phyloP scores from a whole-genome alignment of 2,888 invertebrate genomes.

The Thymelicus lineola region DNA sequence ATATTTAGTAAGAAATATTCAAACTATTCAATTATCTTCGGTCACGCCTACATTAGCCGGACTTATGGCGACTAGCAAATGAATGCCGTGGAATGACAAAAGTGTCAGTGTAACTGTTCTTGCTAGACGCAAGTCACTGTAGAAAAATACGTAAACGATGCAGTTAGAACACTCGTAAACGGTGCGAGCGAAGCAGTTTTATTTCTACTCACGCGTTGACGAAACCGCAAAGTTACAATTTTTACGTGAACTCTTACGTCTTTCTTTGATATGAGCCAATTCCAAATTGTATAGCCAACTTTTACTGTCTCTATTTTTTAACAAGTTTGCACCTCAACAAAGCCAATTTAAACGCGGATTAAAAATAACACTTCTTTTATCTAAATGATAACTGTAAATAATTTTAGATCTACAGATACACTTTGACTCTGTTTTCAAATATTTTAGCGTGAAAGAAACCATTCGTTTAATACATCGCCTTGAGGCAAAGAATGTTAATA shows the following conservation, averaged over 20 bases:
- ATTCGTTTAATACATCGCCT: constrained; percentile 31
- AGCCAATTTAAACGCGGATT: neutral
- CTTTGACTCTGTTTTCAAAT: constrained; percentile 24
- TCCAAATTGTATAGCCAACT: constrained; percentile 2
- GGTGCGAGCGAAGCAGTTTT: constrained; percentile 6
- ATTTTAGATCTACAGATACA: constrained; percentile 6
- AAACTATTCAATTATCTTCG: constrained; percentile 11
- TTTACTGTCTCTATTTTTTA: neutral
- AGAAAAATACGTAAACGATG: constrained; percentile 27
- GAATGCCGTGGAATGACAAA: constrained; percentile 68
- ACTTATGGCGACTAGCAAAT: constrained; percentile 46
- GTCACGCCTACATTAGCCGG: constrained; percentile 32
- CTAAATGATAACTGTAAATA: constrained; percentile 4
- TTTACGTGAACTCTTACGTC: neutral
- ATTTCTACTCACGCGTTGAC: neutral
- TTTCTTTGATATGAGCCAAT: constrained; percentile 5
- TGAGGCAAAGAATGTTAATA: constrained; percentile 48
- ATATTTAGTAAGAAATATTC: neutral
- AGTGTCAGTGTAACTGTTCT: constrained; percentile 72
- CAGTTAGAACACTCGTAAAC: constrained; percentile 29
- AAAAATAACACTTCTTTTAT: constrained; percentile 5
- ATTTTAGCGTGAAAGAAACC: constrained; percentile 36
- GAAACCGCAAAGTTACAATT: constrained; percentile 3
- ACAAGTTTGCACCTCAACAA: neutral
- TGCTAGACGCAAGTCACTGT: constrained; percentile 35